phyloP scores from a whole-genome alignment of 2,888 invertebrate species.

The Nesidiocoris tenuis region DNA sequence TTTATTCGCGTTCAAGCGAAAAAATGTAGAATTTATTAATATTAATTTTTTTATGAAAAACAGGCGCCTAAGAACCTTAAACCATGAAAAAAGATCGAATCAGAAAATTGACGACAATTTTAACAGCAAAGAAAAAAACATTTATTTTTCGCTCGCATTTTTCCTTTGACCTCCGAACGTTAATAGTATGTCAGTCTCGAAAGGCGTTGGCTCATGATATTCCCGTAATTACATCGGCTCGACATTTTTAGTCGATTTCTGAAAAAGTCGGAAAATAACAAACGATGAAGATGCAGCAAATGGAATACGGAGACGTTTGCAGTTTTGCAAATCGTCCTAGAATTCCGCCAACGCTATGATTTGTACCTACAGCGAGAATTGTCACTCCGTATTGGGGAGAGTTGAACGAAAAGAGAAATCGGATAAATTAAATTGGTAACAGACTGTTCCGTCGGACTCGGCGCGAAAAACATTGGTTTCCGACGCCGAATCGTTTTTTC shows the following conservation, averaged over 20 bases:
- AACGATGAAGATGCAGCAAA: not conserved
- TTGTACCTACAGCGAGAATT: not conserved
- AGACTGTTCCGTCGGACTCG: constrained; percentile 11
- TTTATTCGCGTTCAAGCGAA: no score
- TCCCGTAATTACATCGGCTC: not conserved
- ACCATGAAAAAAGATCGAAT: not conserved
- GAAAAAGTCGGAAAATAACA: not conserved
- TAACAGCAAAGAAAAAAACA: no score
- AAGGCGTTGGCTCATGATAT: not conserved
- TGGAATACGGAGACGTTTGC: not conserved
- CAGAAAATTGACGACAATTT: not conserved
- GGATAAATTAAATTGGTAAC: constrained; percentile 25
- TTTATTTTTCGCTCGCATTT: not conserved
- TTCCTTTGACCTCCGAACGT: not conserved
- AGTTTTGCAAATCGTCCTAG: not conserved
- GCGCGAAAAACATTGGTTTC: not conserved
- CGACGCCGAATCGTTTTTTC: constrained; percentile 3
- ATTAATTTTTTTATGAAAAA: constrained; percentile 12
- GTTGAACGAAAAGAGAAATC: not conserved
- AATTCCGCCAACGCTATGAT: not conserved
- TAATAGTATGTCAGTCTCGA: not conserved
- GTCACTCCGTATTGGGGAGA: not conserved
- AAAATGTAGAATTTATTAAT: not conserved
- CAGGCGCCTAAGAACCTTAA: not conserved
- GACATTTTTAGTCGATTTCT: not conserved